Conservation (phyloP, 2,113 vertebrate species). For the Monopterus albus region DNA sequence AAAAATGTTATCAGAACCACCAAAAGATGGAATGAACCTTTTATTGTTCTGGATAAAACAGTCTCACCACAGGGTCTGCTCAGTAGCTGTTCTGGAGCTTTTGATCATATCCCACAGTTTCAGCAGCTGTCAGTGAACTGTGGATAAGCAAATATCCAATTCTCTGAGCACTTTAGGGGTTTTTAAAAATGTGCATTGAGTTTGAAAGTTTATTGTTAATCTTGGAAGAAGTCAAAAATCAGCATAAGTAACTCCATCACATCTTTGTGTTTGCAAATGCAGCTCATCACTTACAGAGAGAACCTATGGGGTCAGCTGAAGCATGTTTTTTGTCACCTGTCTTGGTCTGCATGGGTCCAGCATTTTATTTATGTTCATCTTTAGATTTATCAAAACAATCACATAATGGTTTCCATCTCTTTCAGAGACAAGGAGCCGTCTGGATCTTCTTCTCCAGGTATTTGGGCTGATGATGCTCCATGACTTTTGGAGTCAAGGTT, state of each 20-base stretch:
- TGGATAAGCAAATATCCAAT: background rate
- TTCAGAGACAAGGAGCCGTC: constrained; percentile 56
- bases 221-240: too few species aligned
- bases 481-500: constrained; percentile 26
- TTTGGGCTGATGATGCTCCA: constrained; percentile 1
- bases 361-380: background rate
- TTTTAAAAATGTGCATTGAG: background rate
- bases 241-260: background rate
- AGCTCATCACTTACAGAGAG: background rate
- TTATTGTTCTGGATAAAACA: too few species aligned
- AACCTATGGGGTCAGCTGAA: too few species aligned
- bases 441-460: constrained; percentile 38
- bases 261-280: background rate
- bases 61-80: too few species aligned
- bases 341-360: background rate
- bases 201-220: background rate
- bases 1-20: constrained; percentile 1
- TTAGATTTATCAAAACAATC: constrained; percentile 14
- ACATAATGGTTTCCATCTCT: constrained; percentile 81
- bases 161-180: background rate
- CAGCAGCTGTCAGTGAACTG: background rate
- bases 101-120: background rate
- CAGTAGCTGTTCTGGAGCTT: too few species aligned
- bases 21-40: too few species aligned
- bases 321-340: too few species aligned